phyloP scores from a whole-genome alignment of 2,797 vertebrate species.

The Synanceia verrucosa region DNA sequence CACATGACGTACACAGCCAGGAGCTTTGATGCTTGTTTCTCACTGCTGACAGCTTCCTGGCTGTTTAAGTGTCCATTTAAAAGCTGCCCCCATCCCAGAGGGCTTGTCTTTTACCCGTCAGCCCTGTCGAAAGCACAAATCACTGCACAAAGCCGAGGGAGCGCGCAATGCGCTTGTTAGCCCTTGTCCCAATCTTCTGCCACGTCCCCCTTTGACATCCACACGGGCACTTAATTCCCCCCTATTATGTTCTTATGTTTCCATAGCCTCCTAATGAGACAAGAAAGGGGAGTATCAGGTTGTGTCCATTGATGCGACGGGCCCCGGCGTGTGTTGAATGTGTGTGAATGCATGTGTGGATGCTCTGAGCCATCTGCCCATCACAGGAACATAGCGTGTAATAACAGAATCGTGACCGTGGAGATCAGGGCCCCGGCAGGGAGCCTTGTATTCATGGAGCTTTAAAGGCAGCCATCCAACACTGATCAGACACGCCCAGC shows the following conservation, averaged over 20 bases:
- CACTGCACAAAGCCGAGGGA: constrained; percentile 72
- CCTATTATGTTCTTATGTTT: constrained; percentile 96
- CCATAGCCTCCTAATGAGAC: constrained; percentile 94
- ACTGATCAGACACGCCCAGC: constrained; percentile 89
- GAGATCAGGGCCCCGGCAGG: constrained; percentile 85
- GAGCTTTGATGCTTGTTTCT: constrained; percentile 28
- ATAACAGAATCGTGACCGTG: constrained; percentile 96
- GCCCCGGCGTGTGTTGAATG: constrained; percentile 73
- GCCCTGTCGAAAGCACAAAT: constrained; percentile 74
- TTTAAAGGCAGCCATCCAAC: constrained; percentile 92
- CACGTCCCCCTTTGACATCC: constrained; percentile 83
- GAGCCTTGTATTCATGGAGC: constrained; percentile 96
- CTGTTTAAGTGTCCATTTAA: constrained; percentile 80
- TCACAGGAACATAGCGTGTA: constrained; percentile 92
- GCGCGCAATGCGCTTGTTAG: constrained; percentile 72
- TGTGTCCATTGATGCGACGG: constrained; percentile 91
- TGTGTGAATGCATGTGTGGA: constrained; percentile 91
- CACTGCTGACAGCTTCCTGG: constrained; percentile 52
- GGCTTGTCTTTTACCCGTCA: constrained; percentile 82
- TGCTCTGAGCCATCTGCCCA: constrained; percentile 94
- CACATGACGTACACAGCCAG: constrained; percentile 37
- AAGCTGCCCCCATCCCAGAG: constrained; percentile 69
- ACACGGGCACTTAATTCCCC: constrained; percentile 98
- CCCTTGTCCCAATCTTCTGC: constrained; percentile 68
- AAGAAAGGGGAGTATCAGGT: constrained; percentile 94